Percentiles rank a stretch among this genome's conserved stretches.
These are phyloP conservation scores for Hemithea aestivaria DNA, from an alignment of 2,888 invertebrate genomes.

Conservation along the genomic window DNA sequence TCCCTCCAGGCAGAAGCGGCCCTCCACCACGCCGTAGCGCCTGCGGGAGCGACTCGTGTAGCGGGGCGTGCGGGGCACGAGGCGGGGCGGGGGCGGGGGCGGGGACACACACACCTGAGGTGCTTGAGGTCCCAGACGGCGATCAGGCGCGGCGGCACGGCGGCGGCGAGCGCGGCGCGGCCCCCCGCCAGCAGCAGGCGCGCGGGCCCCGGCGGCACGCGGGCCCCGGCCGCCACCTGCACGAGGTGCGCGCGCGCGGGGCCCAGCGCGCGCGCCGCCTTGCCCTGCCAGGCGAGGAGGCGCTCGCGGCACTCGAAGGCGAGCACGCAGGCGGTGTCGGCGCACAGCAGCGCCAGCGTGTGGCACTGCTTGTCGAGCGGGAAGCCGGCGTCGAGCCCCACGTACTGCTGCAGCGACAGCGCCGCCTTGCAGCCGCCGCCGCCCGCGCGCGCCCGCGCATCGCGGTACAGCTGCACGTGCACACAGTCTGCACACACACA, in stretches of 20 bases:
- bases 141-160: slow-evolving; percentile 88
- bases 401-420: slow-evolving; percentile 89
- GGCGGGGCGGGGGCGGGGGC: too few species aligned
- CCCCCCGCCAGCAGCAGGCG: slow-evolving; percentile 89
- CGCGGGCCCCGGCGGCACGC: slow-evolving; percentile 86
- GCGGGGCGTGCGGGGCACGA: too few species aligned
- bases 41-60: slow-evolving; percentile 52
- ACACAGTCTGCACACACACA: slow-evolving; percentile 84
- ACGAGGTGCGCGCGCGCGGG: slow-evolving; percentile 83
- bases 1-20: slow-evolving; percentile 93
- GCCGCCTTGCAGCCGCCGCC: slow-evolving; percentile 85
- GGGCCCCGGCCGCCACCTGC: slow-evolving; percentile 39
- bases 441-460: slow-evolving; percentile 84
- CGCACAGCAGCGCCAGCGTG: slow-evolving; percentile 92
- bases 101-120: slow-evolving; percentile 66
- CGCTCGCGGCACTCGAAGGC: slow-evolving; percentile 93
- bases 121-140: slow-evolving; percentile 85
- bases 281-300: slow-evolving; percentile 67
- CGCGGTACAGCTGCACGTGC: slow-evolving; percentile 91
- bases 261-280: slow-evolving; percentile 79
- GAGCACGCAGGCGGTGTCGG: slow-evolving; percentile 89
- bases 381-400: slow-evolving; percentile 91
- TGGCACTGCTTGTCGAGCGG: slow-evolving; percentile 94
- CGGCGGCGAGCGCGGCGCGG: slow-evolving; percentile 88
- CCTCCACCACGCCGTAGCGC: slow-evolving; percentile 91